Evolutionary conservation across 2,113 vertebrate species (phyloP).

Genomic region (Promerops cafer): DNA sequence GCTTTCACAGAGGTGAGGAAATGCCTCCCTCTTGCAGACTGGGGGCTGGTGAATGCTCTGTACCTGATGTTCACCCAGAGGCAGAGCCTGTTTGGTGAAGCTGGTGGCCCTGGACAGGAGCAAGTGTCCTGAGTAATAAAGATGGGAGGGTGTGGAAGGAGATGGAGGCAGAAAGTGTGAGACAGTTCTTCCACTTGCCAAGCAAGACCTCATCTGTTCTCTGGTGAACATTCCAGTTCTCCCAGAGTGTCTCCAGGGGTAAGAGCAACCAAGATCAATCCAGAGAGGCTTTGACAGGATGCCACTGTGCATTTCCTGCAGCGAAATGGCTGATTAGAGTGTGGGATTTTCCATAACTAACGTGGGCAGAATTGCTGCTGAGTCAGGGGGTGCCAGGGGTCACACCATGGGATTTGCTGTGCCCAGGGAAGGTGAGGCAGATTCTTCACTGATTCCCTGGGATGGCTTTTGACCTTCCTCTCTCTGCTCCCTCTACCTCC

Average conservation of each 20-base stretch:
- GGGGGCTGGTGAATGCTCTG: neutral
- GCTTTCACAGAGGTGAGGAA: neutral
- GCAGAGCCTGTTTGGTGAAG: neutral
- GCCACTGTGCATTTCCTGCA: neutral
- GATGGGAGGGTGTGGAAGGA: neutral
- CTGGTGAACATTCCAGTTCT: neutral
- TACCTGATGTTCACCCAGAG: neutral
- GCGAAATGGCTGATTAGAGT: fast-evolving
- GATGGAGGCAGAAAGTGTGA: neutral
- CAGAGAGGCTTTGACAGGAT: neutral
- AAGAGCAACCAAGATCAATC: neutral
- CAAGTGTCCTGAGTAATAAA: neutral
- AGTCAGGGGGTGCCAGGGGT: neutral
- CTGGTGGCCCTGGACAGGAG: neutral
- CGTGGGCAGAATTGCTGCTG: neutral
- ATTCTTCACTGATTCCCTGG: neutral
- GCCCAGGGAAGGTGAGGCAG: neutral
- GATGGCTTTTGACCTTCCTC: neutral
- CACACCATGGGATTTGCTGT: neutral
- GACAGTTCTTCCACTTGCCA: neutral
- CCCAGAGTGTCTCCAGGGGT: neutral
- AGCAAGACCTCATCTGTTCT: neutral
- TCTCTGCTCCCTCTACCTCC: neutral
- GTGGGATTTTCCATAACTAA: neutral
- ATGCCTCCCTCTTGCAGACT: neutral